Conservation (phyloP, 2,113 vertebrate genomes). For the Ptychochromis oligacanthus region DNA sequence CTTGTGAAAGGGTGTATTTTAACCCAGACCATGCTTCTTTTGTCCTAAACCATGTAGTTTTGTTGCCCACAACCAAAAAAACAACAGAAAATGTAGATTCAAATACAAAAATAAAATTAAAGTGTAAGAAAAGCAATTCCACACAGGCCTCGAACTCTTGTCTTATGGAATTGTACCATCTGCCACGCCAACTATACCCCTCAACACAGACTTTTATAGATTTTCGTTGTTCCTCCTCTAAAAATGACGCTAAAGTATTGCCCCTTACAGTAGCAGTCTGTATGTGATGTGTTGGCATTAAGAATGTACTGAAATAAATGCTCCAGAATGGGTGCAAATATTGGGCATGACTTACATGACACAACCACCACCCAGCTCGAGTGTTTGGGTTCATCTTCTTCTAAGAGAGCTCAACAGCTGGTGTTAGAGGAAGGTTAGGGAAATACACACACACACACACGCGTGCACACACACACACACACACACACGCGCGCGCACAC, state of each 20-base stretch:
- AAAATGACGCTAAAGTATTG: background rate
- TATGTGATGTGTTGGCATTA: background rate
- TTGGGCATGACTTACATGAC: background rate
- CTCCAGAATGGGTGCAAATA: background rate
- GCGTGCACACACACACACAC: background rate
- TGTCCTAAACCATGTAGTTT: too few species aligned
- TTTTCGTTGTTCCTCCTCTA: background rate
- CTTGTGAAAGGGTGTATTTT: background rate
- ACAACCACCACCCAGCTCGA: background rate
- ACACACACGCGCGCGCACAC: background rate
- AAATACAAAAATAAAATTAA: too few species aligned
- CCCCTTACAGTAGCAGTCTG: background rate
- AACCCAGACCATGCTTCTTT: too few species aligned
- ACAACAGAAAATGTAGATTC: too few species aligned
- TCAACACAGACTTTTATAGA: background rate
- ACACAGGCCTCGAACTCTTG: too few species aligned
- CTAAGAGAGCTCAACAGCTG: background rate
- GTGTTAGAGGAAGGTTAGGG: rapidly evolving
- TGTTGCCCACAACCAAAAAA: too few species aligned
- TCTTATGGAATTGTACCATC: background rate
- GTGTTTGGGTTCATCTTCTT: background rate
- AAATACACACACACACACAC: background rate
- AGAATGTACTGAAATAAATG: background rate
- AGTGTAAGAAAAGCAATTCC: background rate
- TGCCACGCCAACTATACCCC: background rate